Percentiles rank a stretch among this genome's conserved stretches.
Evolutionary conservation across 2,113 vertebrate species (phyloP).

Genomic region (Sceloporus undulatus): DNA sequence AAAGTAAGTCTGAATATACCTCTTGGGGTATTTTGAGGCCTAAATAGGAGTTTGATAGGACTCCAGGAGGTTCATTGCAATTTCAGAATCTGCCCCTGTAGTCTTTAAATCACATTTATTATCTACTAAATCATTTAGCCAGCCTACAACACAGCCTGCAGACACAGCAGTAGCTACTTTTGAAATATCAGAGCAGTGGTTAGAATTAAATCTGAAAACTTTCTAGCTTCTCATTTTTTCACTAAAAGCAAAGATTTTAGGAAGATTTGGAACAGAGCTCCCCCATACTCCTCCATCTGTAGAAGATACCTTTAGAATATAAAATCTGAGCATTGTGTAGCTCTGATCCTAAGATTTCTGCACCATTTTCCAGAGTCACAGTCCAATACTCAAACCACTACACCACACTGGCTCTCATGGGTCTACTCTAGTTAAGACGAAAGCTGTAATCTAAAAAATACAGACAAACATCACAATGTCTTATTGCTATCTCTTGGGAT

Average conservation of each 20-base stretch:
- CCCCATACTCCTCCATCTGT: background rate
- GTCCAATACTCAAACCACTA: too few relatives aligned
- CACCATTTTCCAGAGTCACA: background rate
- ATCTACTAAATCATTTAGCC: conserved; percentile 29
- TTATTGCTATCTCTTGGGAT: background rate
- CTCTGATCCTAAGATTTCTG: background rate
- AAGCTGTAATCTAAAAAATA: background rate
- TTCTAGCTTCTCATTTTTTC: conserved; percentile 56
- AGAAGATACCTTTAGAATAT: background rate
- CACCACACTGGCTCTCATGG: too few relatives aligned
- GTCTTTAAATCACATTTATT: conserved; percentile 21
- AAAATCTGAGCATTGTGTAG: background rate
- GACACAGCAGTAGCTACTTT: conserved; percentile 41
- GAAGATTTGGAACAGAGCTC: background rate
- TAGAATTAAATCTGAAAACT: conserved; percentile 31
- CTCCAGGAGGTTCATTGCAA: background rate
- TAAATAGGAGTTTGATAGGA: background rate
- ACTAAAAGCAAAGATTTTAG: conserved; percentile 50
- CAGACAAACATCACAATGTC: background rate
- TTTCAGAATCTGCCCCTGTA: background rate
- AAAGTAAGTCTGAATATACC: background rate
- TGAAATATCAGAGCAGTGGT: conserved; percentile 36
- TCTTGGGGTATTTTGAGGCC: background rate
- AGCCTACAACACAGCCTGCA: conserved; percentile 34
- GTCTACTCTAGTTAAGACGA: too few relatives aligned